A percentile compares a stretch with the other conserved stretches of the same genome.
Evolutionary conservation across 2,888 invertebrate genomes (phyloP).

Genomic region (Druceiella hillmani): DNA sequence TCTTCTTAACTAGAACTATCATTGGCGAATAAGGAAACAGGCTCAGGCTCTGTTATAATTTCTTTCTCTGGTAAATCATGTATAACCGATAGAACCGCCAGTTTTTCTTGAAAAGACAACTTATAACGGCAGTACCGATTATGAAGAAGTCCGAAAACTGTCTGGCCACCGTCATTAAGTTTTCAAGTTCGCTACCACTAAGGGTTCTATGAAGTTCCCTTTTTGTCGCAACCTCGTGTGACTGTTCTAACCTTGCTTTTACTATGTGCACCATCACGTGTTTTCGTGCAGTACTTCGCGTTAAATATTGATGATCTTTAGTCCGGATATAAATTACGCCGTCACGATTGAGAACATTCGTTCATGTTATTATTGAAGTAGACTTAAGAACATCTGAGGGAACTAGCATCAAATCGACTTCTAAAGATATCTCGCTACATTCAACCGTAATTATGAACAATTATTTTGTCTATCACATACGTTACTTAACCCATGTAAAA

Average conservation of each 20-base stretch:
- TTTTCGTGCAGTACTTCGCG: neutral
- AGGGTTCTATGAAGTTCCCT: no score
- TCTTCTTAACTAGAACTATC: neutral
- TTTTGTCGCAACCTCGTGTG: neutral
- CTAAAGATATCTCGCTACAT: conserved; percentile 6
- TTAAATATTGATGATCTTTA: neutral
- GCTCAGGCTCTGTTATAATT: neutral
- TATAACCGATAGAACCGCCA: neutral
- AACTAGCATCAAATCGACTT: conserved; percentile 4
- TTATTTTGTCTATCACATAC: conserved; percentile 2
- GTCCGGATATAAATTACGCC: conserved; percentile 1
- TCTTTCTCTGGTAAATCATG: neutral
- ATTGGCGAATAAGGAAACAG: neutral
- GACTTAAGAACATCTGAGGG: neutral
- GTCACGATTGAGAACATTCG: conserved; percentile 2
- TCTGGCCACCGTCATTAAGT: neutral
- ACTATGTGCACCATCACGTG: no score
- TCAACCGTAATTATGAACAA: conserved; percentile 2
- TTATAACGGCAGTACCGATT: neutral
- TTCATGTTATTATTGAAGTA: neutral
- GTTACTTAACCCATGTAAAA: conserved; percentile 6
- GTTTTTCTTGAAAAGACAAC: neutral
- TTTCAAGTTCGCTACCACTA: neutral
- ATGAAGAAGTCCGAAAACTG: neutral
- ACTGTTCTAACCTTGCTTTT: neutral